Conservation (phyloP, 1,140 invertebrate genomes). For the Solenopsis fugax region DNA sequence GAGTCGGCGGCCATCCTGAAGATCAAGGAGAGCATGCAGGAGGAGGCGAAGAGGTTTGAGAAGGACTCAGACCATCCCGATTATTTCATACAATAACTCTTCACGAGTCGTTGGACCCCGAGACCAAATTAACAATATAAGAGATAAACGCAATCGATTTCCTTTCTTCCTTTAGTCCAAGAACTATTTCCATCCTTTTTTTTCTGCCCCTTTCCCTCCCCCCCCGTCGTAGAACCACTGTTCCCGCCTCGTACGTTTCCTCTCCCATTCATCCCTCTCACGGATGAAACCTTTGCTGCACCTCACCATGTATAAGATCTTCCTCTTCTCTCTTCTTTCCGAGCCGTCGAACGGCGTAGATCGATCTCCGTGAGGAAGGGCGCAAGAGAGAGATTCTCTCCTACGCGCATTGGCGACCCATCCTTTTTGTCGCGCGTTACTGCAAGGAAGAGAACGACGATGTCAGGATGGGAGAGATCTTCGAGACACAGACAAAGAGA, state of each 20-base stretch:
- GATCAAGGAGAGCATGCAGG: slow-evolving; percentile 99
- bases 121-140: slow-evolving; percentile 82
- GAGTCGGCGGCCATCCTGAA: slow-evolving; percentile 99
- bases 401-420: slow-evolving; percentile 6
- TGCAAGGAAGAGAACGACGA: slow-evolving; percentile 2
- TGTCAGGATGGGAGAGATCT: slow-evolving; percentile 34
- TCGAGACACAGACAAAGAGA: slow-evolving; percentile 35
- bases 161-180: slow-evolving; percentile 53
- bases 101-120: slow-evolving; percentile 81
- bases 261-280: slow-evolving; percentile 35
- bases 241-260: slow-evolving; percentile 18
- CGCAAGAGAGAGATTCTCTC: slow-evolving; percentile 2
- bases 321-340: slow-evolving; percentile 39
- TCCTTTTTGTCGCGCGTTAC: slow-evolving; percentile 31
- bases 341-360: slow-evolving; percentile 33
- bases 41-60: slow-evolving; percentile 99
- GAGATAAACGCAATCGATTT: slow-evolving; percentile 64
- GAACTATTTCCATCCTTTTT: slow-evolving; percentile 11
- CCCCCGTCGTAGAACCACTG: slow-evolving; percentile 32
- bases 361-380: slow-evolving; percentile 31
- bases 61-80: slow-evolving; percentile 99
- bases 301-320: slow-evolving; percentile 60
- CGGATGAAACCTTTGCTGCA: slow-evolving; percentile 38
- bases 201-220: not conserved
- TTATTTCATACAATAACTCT: slow-evolving; percentile 97